Base-by-base conservation (phyloP, 1,140 invertebrate species). In the Latrodectus geometricus region DNA sequence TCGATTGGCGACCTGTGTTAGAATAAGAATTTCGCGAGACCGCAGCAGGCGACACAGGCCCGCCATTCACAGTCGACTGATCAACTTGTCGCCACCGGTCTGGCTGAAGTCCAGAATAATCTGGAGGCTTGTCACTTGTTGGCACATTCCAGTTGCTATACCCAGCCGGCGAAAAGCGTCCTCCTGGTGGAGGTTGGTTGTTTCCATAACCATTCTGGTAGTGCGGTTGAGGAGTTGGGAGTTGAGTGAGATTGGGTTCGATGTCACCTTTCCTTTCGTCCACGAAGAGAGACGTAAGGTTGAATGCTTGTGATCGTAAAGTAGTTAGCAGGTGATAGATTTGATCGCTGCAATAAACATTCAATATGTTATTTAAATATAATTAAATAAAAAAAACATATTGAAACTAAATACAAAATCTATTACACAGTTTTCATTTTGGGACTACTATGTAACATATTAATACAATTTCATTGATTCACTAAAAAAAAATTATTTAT, bases 191-290 rank as follows among this genome's bases (percentile, higher is more conserved):
- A 35, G 14, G 23, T 4, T 86, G 65, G 74, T n/a, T 56, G 3
- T 72, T 35, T 2, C 68, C 48, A 17, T 70, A 66, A 9, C 74
- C 74, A 48, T 86, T 50, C 2, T 86, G 76, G 48, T 86, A 86
- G 48, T 86, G 15, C 1, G 85, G 85, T 54, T 81, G 80, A 7
- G 56, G 66, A 35, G 76, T 78, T 1, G 86, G 86, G 12, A 87
- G 48, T 52, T 79, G 87, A 52, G 80, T 9, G 1, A 86, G 21
- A 73, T 88, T 87, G 4, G 88, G 88, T 70, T 88, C 82, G 15
- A 82, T 76, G 48, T 88, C 87, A 14, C 87, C 87, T 21, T 86
- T 86, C n/a, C 88, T 66, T 56, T 88, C 88, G 50, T 88, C 88
- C 7, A 88, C 82, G 54, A 88, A 88, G 17, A 88, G 73, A 0